phyloP scores from a whole-genome alignment of 2,888 invertebrate species.

The Linnaemya tessellans region DNA sequence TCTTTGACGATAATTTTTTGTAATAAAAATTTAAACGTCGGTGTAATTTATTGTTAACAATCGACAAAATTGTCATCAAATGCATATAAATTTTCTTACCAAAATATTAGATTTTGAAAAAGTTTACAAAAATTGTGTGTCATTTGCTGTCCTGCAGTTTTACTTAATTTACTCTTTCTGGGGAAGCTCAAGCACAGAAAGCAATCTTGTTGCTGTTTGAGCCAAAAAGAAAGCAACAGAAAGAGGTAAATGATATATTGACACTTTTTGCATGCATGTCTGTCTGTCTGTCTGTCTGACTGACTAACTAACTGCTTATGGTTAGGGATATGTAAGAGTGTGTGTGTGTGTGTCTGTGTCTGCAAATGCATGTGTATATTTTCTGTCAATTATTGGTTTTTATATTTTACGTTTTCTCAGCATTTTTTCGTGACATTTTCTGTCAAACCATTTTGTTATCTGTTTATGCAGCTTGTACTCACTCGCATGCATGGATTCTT shows the following conservation, averaged over 20 bases:
- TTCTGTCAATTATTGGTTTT: conserved; percentile 56
- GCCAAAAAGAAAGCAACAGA: background rate
- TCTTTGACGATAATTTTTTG: no score
- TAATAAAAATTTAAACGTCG: no score
- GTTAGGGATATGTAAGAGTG: conserved; percentile 30
- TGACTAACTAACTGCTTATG: background rate
- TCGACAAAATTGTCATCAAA: no score
- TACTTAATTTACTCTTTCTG: background rate
- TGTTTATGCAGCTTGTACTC: background rate
- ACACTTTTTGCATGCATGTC: conserved; percentile 56
- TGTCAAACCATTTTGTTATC: conserved; percentile 38
- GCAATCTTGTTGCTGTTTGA: background rate
- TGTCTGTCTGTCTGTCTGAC: background rate
- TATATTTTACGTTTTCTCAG: background rate
- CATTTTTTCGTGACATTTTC: conserved; percentile 60
- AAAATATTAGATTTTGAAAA: no score
- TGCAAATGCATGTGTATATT: conserved; percentile 16
- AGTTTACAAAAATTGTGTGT: no score
- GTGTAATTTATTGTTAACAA: no score
- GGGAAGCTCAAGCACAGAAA: background rate
- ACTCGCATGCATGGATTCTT: background rate
- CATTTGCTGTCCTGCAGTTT: background rate
- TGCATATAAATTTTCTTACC: background rate
- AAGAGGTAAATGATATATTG: conserved; percentile 27
- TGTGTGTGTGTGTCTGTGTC: conserved; percentile 5